Conservation (phyloP, 2,113 vertebrate genomes). For the Petaurus breviceps region DNA sequence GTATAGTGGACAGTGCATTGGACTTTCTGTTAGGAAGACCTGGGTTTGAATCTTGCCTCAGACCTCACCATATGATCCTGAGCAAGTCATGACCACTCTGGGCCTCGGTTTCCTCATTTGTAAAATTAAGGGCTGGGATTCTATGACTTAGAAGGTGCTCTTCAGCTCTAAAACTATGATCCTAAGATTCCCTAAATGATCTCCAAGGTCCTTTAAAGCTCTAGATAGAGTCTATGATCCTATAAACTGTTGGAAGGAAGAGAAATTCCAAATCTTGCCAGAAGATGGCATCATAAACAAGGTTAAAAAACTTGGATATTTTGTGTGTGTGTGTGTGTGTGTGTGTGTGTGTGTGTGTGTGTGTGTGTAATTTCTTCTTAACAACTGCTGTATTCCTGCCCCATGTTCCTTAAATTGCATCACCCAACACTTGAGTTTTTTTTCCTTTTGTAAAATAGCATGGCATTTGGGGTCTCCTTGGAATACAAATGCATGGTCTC, state of each 20-base stretch:
- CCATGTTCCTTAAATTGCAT: background rate
- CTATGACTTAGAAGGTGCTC: background rate
- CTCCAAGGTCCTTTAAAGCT: background rate
- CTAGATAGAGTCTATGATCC: background rate
- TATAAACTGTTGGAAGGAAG: slow-evolving; percentile 31
- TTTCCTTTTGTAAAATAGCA: background rate
- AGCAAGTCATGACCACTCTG: background rate
- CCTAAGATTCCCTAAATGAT: background rate
- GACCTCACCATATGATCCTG: background rate
- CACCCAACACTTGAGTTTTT: background rate
- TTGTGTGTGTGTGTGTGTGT: no score
- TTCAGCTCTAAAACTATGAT: background rate
- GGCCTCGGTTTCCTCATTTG: background rate
- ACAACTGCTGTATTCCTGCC: background rate
- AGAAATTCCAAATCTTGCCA: slow-evolving; percentile 42
- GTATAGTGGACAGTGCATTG: background rate
- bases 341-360: no score
- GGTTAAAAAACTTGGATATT: background rate
- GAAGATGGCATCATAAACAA: slow-evolving; percentile 63
- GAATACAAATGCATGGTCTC: background rate
- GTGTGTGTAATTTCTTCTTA: background rate
- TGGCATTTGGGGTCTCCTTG: background rate
- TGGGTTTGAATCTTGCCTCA: background rate
- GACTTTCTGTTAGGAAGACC: background rate
- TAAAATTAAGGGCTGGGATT: background rate